phyloP scores from a whole-genome alignment of 2,797 vertebrate genomes.

The Megaceryle alcyon region DNA sequence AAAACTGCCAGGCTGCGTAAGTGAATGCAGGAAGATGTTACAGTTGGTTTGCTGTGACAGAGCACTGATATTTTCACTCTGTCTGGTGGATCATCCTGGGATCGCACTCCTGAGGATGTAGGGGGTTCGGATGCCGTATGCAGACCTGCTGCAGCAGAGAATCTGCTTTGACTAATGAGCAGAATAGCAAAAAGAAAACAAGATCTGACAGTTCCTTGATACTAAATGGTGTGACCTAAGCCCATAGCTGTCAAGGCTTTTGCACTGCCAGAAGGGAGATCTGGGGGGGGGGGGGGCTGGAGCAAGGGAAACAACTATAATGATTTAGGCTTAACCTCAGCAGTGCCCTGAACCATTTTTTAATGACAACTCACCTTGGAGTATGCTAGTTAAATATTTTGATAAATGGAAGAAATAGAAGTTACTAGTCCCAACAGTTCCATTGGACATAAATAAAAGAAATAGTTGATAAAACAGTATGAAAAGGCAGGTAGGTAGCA shows the following conservation, averaged over 20 bases:
- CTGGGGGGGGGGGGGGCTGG: conserved; percentile 4
- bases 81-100: conserved; percentile 41
- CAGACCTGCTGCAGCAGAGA: conserved; percentile 4
- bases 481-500: conserved; percentile 5
- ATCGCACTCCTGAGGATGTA: conserved; percentile 12
- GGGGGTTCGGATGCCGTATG: not conserved
- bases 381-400: conserved; percentile 60
- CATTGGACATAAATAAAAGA: conserved; percentile 38
- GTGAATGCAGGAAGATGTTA: conserved; percentile 51
- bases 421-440: conserved; percentile 14
- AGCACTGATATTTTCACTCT: conserved; percentile 4
- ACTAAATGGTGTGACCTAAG: conserved; percentile 61
- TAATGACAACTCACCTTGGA: conserved; percentile 30
- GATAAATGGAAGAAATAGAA: conserved; percentile 43
- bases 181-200: conserved; percentile 53
- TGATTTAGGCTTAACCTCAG: conserved; percentile 63
- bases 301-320: conserved; percentile 48
- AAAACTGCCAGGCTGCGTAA: conserved; percentile 57
- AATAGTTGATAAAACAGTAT: conserved; percentile 42
- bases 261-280: conserved; percentile 64
- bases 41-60: conserved; percentile 38
- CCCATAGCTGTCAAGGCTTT: conserved; percentile 50
- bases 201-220: conserved; percentile 64
- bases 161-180: conserved; percentile 70
- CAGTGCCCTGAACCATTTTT: conserved; percentile 32